Base-by-base conservation (phyloP, 2,113 vertebrate genomes). In the Steatornis caripensis region DNA sequence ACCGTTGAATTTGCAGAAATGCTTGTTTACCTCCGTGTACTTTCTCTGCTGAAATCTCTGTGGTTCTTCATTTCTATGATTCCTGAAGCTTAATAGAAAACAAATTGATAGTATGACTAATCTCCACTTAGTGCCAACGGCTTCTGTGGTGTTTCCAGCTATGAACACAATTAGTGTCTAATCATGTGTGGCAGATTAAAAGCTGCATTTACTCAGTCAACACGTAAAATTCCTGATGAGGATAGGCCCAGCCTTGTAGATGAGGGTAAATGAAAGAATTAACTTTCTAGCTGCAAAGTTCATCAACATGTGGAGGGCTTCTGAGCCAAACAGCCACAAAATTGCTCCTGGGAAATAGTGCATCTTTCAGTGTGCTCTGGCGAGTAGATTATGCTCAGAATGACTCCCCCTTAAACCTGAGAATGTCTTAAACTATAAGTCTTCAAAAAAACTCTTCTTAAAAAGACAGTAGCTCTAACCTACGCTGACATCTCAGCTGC, bases 71-170 rank as follows among this genome's bases (percentile, higher is more conserved):
- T 86, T 92, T 94, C 64, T 78, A 60, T 84, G 90, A 96, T 92
- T 89, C 30, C n/a, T 43, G 60, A 90, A 84, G 51, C 23, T 90
- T 88, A 90, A 78, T 12, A 88, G 83, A 81, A 96, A 95, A 87
- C 29, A 91, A 90, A 96, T 8, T 62, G 53, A 84, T 87, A 74
- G 70, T 32, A 80, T 92, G 89, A 93, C 37, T 94, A 84, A 93
- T 70, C n/a, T 62, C 36, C 70, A 5, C 29, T 74, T 83, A 0
- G 1, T 86, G 60, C 76, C 91, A 92, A 55, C 4, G 9, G 68
- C 54, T 97, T 92, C 82, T 80, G 49, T 72, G 80, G 61, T 75
- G 24, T 94, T 96, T 89, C 60, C 30, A 58, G 58, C 71, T 93
- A 65, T 70, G 43, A 88, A 74, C 22, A 66, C 36, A 32, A 72